These are phyloP conservation scores for Erebia ligea DNA, from an alignment of 2,888 invertebrate genomes.

Conservation along the genomic window DNA sequence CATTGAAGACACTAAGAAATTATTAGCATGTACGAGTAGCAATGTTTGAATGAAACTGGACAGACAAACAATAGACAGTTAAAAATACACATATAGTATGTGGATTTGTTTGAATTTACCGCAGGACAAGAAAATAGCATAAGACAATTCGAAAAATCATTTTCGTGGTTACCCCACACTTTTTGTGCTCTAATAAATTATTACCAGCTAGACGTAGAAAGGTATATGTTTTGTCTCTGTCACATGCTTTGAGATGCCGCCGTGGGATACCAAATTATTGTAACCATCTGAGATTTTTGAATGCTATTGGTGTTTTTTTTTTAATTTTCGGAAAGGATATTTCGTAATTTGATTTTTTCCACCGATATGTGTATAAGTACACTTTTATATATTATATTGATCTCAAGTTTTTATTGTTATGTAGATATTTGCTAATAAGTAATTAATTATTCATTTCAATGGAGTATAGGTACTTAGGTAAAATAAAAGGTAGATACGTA, in stretches of 20 bases:
- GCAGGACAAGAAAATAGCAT: neutral
- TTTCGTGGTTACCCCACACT: conserved; percentile 18
- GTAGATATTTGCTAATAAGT: too few relatives aligned
- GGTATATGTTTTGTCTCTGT: conserved; percentile 19
- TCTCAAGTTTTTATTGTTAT: neutral
- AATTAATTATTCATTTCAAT: too few relatives aligned
- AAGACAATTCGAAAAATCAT: neutral
- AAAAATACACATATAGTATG: too few relatives aligned
- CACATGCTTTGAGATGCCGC: conserved; percentile 35
- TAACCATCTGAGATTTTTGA: conserved; percentile 23
- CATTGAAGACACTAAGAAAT: too few relatives aligned
- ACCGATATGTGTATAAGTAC: neutral
- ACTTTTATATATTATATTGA: neutral
- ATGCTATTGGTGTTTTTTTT: conserved; percentile 26
- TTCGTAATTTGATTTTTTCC: conserved; percentile 15
- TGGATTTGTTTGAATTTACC: too few relatives aligned
- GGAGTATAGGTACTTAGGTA: too few relatives aligned
- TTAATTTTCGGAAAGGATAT: conserved; percentile 10
- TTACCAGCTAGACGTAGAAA: conserved; percentile 14
- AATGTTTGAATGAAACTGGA: too few relatives aligned
- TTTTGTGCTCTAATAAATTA: conserved; percentile 25
- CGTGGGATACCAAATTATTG: conserved; percentile 33
- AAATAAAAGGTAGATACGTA: too few relatives aligned
- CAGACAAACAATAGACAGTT: too few relatives aligned
- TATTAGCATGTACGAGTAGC: too few relatives aligned